Conservation (phyloP, 2,888 invertebrate species). For the Nycteola revayana region DNA sequence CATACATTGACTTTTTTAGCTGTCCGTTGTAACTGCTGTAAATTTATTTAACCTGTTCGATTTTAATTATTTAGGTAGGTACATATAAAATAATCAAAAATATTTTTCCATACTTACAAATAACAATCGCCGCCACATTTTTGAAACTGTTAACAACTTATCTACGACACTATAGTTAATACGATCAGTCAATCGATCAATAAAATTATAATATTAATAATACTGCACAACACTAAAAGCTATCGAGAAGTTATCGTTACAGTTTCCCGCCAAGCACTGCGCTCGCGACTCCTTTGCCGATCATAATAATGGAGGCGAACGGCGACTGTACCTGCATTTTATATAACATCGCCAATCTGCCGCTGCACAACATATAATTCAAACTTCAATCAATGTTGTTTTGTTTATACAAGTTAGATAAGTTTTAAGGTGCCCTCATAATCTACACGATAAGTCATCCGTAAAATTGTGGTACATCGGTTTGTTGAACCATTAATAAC, state of each 20-base stretch:
- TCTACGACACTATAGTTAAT: slow-evolving; percentile 35
- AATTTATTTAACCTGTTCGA: too few species aligned
- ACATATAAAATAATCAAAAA: too few species aligned
- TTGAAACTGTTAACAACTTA: slow-evolving; percentile 17
- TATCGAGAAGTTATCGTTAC: slow-evolving; percentile 37
- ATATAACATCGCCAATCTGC: slow-evolving; percentile 66
- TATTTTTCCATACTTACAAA: slow-evolving; percentile 24
- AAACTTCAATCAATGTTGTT: slow-evolving; percentile 54
- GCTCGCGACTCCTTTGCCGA: slow-evolving; percentile 49
- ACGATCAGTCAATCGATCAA: slow-evolving; percentile 27
- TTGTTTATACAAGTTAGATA: slow-evolving; percentile 69
- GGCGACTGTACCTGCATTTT: slow-evolving; percentile 58
- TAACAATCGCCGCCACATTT: slow-evolving; percentile 49
- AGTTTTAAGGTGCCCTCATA: slow-evolving; percentile 54
- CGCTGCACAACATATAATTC: slow-evolving; percentile 55
- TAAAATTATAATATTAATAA: too few species aligned
- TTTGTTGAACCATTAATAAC: slow-evolving; percentile 30
- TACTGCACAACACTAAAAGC: slow-evolving; percentile 28
- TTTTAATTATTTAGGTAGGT: too few species aligned
- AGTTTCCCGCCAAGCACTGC: slow-evolving; percentile 47
- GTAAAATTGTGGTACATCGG: slow-evolving; percentile 49
- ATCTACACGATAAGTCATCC: slow-evolving; percentile 50
- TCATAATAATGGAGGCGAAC: slow-evolving; percentile 61
- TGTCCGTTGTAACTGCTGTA: too few species aligned
- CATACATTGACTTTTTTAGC: too few species aligned